A percentile compares a stretch with the other conserved stretches of the same genome.
These are phyloP conservation scores for Thera britannica DNA, from an alignment of 2,888 invertebrate genomes.

Conservation along the genomic window DNA sequence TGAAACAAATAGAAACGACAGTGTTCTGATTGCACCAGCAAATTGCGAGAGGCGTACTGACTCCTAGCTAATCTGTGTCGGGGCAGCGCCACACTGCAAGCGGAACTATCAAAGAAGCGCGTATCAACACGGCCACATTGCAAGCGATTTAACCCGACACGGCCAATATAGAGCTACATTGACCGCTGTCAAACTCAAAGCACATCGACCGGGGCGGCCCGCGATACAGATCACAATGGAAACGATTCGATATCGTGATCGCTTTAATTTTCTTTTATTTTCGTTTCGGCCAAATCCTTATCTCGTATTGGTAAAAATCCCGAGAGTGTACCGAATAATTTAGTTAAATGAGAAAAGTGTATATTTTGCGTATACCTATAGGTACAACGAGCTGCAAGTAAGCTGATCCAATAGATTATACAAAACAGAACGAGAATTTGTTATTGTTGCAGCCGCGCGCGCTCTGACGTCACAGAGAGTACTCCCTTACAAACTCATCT, in stretches of 20 bases:
- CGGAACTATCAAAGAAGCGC: not conserved
- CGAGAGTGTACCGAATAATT: not conserved
- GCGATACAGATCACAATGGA: conserved; percentile 14
- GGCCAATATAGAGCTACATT: not conserved
- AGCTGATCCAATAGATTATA: not conserved
- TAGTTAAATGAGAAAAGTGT: conserved; percentile 2
- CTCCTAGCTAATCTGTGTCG: conserved; percentile 1
- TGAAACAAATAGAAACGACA: conserved; percentile 22
- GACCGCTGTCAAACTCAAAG: conserved; percentile 12
- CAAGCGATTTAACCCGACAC: not conserved
- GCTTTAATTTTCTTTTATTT: conserved; percentile 16
- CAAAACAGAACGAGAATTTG: not conserved
- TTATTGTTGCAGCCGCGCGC: not conserved
- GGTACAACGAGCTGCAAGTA: not conserved
- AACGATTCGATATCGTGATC: conserved; percentile 10
- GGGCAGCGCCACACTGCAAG: conserved; percentile 5
- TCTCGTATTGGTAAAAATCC: not conserved
- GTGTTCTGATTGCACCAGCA: conserved; percentile 16
- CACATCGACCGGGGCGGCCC: conserved; percentile 4
- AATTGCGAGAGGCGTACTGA: conserved; percentile 5
- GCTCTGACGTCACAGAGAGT: not conserved
- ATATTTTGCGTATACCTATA: not conserved
- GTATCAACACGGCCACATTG: not conserved
- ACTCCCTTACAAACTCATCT: not conserved
- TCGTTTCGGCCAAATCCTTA: not conserved